Evolutionary conservation across 2,888 invertebrate genomes (phyloP).

Genomic region (Lacanobia oleracea): DNA sequence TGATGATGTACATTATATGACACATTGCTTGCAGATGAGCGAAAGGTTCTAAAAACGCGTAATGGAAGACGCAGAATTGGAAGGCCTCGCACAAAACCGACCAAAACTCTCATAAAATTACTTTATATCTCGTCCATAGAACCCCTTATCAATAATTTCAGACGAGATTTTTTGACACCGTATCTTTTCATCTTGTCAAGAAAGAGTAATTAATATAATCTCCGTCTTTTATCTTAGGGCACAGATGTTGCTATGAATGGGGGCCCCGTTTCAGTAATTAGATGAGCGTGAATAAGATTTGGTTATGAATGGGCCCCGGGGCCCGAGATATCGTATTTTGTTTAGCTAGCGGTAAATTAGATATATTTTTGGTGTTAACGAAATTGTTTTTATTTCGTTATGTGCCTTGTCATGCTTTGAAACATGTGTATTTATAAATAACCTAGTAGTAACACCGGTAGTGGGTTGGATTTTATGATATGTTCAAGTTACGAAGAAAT

Average conservation of each 20-base stretch:
- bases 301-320: constrained; percentile 55
- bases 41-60: neutral
- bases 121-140: neutral
- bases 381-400: constrained; percentile 16
- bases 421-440: neutral
- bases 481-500: too few relatives aligned
- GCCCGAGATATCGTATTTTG: constrained; percentile 57
- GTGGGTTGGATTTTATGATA: too few relatives aligned
- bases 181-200: constrained; percentile 60
- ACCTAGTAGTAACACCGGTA: too few relatives aligned
- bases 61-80: neutral
- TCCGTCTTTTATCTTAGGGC: constrained; percentile 56
- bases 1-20: too few relatives aligned
- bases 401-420: constrained; percentile 6
- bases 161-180: constrained; percentile 28
- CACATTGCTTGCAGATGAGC: neutral
- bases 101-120: neutral
- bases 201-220: constrained; percentile 65
- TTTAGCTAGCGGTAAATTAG: constrained; percentile 46
- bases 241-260: constrained; percentile 57
- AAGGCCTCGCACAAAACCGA: neutral
- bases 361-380: constrained; percentile 9
- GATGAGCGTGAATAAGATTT: constrained; percentile 63
- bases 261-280: constrained; percentile 63
- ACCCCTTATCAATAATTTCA: constrained; percentile 20